phyloP scores from a whole-genome alignment of 2,888 invertebrate species.

The Orthonevra nobilis region DNA sequence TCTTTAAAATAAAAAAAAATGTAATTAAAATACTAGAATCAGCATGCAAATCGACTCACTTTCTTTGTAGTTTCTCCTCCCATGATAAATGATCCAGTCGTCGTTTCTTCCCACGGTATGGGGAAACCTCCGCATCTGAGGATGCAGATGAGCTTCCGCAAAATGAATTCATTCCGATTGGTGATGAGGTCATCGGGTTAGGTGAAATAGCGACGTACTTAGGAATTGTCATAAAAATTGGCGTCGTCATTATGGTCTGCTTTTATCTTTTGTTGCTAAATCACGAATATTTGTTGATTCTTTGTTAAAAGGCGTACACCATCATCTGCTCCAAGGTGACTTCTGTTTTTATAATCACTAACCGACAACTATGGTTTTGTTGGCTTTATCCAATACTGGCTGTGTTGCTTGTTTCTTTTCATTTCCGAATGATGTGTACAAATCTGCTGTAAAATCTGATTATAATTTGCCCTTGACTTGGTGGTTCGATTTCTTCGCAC shows the following conservation, averaged over 20 bases:
- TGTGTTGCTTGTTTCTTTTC: conserved; percentile 48
- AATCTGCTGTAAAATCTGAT: neutral
- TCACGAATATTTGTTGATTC: neutral
- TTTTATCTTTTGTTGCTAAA: conserved; percentile 1
- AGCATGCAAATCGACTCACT: conserved; percentile 83
- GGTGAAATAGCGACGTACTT: conserved; percentile 77
- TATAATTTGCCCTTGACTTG: neutral
- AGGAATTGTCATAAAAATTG: conserved; percentile 77
- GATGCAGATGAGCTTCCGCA: conserved; percentile 33
- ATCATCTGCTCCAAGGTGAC: conserved; percentile 17
- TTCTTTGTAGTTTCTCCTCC: conserved; percentile 93
- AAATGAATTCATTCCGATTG: conserved; percentile 9
- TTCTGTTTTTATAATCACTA: conserved; percentile 2
- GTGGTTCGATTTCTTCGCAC: conserved; percentile 6
- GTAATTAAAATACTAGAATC: neutral
- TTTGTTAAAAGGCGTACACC: conserved; percentile 10
- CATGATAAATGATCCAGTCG: conserved; percentile 90
- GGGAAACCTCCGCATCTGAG: conserved; percentile 45
- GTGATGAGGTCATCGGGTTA: conserved; percentile 71
- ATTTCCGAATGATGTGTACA: conserved; percentile 33
- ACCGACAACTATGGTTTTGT: conserved; percentile 20
- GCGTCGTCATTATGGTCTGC: conserved; percentile 42
- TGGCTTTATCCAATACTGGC: conserved; percentile 33
- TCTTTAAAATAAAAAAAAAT: conserved; percentile 81
- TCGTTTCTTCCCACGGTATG: conserved; percentile 83